These are phyloP conservation scores for Dasyprocta punctata DNA, from an alignment of 2,113 vertebrate species.

Conservation along the genomic window DNA sequence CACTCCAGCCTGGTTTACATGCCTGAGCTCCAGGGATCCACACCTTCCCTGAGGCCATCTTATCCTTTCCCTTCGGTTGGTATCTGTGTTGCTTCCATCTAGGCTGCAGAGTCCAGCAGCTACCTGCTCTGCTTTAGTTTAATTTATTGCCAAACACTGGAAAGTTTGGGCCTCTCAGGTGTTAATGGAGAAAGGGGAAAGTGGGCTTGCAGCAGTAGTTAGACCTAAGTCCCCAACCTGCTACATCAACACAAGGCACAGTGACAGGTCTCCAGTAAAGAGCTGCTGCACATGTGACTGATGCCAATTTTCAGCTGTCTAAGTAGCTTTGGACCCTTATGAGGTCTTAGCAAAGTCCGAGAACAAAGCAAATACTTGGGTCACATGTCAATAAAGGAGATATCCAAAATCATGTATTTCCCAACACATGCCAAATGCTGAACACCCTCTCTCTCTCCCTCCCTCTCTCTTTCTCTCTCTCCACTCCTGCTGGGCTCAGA, in stretches of 20 bases:
- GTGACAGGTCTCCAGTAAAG: background rate
- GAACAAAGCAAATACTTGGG: background rate
- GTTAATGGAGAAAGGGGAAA: background rate
- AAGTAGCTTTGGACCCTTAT: background rate
- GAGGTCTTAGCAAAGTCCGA: background rate
- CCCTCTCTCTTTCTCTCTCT: background rate
- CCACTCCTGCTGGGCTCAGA: background rate
- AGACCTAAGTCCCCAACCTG: background rate
- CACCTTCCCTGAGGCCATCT: fast-evolving
- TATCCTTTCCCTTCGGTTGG: background rate
- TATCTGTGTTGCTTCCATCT: background rate
- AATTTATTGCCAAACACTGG: slow-evolving; percentile 27
- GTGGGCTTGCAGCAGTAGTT: no score
- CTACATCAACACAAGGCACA: background rate
- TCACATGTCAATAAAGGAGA: background rate
- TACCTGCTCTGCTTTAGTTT: background rate
- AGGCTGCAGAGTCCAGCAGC: fast-evolving
- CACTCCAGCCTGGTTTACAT: background rate
- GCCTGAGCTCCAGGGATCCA: fast-evolving
- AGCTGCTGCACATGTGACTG: background rate
- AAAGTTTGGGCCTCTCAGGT: background rate
- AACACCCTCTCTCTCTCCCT: background rate
- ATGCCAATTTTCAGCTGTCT: background rate
- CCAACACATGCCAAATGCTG: background rate
- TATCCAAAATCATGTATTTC: background rate